Conservation (phyloP, 64 coral and sea anemone genomes). For the Pachyseris speciosa region DNA sequence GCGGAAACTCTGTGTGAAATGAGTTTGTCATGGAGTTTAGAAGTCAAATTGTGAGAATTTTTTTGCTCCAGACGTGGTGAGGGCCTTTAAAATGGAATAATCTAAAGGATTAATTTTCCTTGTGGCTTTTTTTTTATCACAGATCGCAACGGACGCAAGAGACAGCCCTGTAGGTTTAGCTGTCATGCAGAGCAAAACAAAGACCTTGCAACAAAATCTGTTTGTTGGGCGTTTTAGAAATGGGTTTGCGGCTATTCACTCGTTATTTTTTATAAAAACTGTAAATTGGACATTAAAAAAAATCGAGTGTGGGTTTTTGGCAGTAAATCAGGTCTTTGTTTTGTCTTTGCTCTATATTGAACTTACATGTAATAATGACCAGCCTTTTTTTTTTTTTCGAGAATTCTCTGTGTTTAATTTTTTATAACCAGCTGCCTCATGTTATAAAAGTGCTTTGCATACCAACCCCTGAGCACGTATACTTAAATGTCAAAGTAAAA, state of each 20-base stretch:
- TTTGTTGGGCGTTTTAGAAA: neutral
- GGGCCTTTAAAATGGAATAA: conserved; percentile 22
- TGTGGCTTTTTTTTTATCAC: conserved; percentile 13
- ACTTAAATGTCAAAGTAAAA: neutral
- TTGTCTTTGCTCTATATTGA: neutral
- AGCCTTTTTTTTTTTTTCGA: neutral
- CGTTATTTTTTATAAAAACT: neutral
- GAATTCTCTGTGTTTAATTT: conserved; percentile 28
- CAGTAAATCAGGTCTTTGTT: neutral
- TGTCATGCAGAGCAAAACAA: conserved; percentile 15
- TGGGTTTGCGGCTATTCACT: neutral
- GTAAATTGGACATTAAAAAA: conserved; percentile 20
- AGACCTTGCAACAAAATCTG: conserved; percentile 8
- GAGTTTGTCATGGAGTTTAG: conserved; percentile 11
- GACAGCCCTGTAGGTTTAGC: conserved; percentile 34
- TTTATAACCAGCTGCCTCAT: conserved; percentile 13
- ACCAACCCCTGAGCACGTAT: neutral
- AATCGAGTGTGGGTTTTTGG: neutral
- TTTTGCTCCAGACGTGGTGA: neutral
- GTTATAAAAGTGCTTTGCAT: neutral
- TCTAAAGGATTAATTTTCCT: conserved; percentile 23
- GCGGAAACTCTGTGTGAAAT: neutral
- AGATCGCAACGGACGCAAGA: conserved; percentile 5
- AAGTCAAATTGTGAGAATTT: conserved; percentile 4
- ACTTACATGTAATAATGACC: neutral